Conservation (phyloP, 1,140 invertebrate genomes). For the Theocolax elegans region DNA sequence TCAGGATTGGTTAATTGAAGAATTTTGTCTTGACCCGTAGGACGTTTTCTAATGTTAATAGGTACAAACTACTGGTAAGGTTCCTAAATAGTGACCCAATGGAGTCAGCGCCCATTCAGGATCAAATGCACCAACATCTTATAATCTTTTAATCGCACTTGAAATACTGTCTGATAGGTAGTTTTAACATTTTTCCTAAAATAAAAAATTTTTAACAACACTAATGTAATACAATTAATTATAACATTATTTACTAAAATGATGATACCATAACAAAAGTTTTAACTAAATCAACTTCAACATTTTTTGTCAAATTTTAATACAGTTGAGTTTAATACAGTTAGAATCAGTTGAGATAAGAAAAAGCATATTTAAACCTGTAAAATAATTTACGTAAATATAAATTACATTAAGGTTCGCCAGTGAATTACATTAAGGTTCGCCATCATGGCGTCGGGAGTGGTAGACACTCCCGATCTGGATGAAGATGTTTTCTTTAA, state of each 20-base stretch:
- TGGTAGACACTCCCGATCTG: too few species aligned
- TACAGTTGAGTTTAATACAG: too few species aligned
- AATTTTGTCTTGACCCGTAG: constrained; percentile 75
- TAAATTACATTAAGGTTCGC: too few species aligned
- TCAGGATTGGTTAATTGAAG: constrained; percentile 75
- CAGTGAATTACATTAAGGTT: too few species aligned
- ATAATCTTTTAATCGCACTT: constrained; percentile 79
- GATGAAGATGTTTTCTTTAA: too few species aligned
- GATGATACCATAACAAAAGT: constrained; percentile 66
- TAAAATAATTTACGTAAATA: too few species aligned
- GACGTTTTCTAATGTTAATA: constrained; percentile 68
- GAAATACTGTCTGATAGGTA: constrained; percentile 83
- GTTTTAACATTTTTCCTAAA: constrained; percentile 80
- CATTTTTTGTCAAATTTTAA: too few species aligned
- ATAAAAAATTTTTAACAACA: not conserved
- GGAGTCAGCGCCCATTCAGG: constrained; percentile 82
- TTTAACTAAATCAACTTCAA: constrained; percentile 75
- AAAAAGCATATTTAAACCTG: too few species aligned
- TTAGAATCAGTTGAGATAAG: too few species aligned
- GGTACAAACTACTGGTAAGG: constrained; percentile 90
- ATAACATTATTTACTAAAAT: too few species aligned
- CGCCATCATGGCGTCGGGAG: too few species aligned
- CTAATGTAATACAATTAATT: too few species aligned
- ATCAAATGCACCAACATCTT: constrained; percentile 90
- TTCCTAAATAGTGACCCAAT: constrained; percentile 88